Conservation (phyloP, 2,113 vertebrate genomes). For the Zosterops lateralis region DNA sequence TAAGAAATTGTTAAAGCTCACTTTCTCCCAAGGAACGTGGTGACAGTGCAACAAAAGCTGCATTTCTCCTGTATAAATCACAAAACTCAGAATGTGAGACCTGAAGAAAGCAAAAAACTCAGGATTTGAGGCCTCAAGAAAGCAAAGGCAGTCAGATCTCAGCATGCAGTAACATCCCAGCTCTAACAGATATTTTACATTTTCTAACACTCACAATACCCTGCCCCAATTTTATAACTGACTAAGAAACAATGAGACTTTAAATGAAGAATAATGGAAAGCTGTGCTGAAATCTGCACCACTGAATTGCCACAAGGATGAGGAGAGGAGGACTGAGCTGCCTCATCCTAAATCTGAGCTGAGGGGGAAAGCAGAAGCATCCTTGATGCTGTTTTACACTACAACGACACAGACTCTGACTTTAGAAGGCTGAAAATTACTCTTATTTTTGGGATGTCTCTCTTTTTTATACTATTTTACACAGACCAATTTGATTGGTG, state of each 20-base stretch:
- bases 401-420: no score
- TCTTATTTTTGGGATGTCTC: no score
- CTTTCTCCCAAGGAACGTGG: background rate
- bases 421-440: no score
- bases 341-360: background rate
- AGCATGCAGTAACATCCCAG: background rate
- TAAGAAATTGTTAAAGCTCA: background rate
- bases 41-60: background rate
- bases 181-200: background rate
- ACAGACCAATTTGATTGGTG: no score
- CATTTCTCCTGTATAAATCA: background rate
- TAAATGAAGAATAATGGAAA: background rate
- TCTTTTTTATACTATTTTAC: no score
- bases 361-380: background rate
- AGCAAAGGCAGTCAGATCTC: background rate
- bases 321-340: background rate
- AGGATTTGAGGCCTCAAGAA: background rate
- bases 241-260: background rate
- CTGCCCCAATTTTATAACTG: background rate
- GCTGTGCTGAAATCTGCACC: background rate
- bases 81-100: background rate
- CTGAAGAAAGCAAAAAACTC: background rate
- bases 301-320: background rate
- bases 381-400: no score
- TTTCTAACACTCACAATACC: background rate